Conservation (phyloP, 2,888 invertebrate genomes). For the Acanthosepion pharaonis region DNA sequence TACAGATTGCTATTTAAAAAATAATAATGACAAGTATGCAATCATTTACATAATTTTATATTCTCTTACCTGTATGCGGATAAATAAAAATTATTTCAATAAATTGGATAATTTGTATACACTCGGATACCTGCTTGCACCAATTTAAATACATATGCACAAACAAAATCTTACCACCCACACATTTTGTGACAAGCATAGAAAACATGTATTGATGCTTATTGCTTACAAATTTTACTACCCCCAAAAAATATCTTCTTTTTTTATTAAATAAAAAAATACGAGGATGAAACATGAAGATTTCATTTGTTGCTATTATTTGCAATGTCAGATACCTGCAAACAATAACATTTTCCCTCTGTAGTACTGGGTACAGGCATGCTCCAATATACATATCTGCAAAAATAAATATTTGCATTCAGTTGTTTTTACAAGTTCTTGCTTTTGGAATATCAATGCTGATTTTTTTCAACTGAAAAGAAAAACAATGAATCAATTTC, state of each 20-base stretch:
- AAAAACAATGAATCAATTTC: no score
- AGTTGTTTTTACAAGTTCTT: no score
- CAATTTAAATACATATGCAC: slow-evolving; percentile 33
- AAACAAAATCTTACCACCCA: background rate
- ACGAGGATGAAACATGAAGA: background rate
- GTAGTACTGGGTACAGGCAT: no score
- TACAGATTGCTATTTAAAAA: background rate
- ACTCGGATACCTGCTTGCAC: background rate
- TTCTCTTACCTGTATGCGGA: background rate
- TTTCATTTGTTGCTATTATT: background rate
- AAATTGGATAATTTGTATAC: background rate
- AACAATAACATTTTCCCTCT: no score
- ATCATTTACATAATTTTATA: background rate
- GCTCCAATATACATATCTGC: no score
- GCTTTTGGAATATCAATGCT: no score
- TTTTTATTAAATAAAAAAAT: background rate
- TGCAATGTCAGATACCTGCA: no score
- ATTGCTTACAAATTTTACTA: no score
- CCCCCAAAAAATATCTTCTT: background rate
- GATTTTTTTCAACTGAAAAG: no score
- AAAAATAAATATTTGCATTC: no score
- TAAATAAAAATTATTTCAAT: background rate
- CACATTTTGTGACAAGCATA: slow-evolving; percentile 8
- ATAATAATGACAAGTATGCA: no score
- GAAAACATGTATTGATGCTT: background rate